Base-by-base conservation (phyloP, 1,140 invertebrate genomes). In the Hylaeus anthracinus region DNA sequence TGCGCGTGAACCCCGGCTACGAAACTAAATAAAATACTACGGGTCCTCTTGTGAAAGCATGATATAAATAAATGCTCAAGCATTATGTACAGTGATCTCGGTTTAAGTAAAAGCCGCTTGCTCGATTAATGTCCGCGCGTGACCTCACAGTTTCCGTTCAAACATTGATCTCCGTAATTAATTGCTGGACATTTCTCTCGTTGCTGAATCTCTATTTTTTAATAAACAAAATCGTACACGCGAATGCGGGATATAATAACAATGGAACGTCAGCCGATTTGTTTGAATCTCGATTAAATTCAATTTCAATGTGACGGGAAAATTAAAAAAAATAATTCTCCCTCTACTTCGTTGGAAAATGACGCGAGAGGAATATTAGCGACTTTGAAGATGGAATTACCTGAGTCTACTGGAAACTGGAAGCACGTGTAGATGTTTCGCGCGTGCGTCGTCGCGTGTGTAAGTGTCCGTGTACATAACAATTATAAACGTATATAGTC, bases 11-110 rank as follows among this genome's bases (percentile, higher is more conserved):
- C 53, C 79, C 82, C 71, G 73, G 78, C 85, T 87, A 87, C 61
- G 81, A 86, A 88, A 87, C 91, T 92, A 92, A 90, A 92, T 93
- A 93, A 92, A 93, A 93, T 93, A 93, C 91, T 93, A 92, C 90
- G 81, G 85, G 87, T 89, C 86, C 86, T 83, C 85, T 90, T 83
- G 88, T 91, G 90, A 90, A 92, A 92, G 90, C 90, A 91, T 83
- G 83, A 87, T 92, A 93, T 93, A 93, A 92, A 93, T 93, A 93
- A 92, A 93, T 93, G 91, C 91, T 88, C 89, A 93, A 93, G 91
- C 91, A 87, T 81, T 93, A 93, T 93, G 86, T 92, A 93, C 91
- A 93, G 75, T 90, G 78, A 82, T 79, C 72, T 82, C 79, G 61
- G 67, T 90, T 92, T 93, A 93, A 93, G 92, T 93, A 93, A 92